phyloP scores from a whole-genome alignment of 2,888 invertebrate species.

The Trichopoda pennipes region DNA sequence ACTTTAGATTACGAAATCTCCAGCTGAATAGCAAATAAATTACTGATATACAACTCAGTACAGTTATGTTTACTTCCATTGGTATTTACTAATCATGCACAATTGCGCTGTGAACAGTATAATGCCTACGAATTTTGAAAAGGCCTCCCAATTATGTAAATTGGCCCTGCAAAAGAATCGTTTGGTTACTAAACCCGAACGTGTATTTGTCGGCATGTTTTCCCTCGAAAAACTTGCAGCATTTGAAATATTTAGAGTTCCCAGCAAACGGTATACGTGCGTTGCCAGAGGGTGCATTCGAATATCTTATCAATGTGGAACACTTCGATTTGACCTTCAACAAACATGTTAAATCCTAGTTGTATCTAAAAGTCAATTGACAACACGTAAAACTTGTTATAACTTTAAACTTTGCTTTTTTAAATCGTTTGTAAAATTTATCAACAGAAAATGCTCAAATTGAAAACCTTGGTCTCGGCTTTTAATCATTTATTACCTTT shows the following conservation, averaged over 20 bases:
- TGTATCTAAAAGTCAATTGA: conserved; percentile 75
- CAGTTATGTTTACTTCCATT: conserved; percentile 71
- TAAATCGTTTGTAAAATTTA: conserved; percentile 72
- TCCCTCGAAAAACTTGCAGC: conserved; percentile 72
- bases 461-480: conserved; percentile 75
- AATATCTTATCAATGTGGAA: conserved; percentile 71
- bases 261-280: conserved; percentile 73
- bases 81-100: conserved; percentile 73
- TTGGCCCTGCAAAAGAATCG: conserved; percentile 74
- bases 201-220: conserved; percentile 70
- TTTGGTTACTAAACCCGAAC: conserved; percentile 71
- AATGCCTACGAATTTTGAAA: conserved; percentile 70
- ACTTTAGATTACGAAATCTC: conserved; percentile 62
- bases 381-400: conserved; percentile 69
- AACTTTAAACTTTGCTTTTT: conserved; percentile 75
- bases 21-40: conserved; percentile 64
- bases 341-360: conserved; percentile 77
- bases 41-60: conserved; percentile 72
- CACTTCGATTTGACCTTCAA: conserved; percentile 77
- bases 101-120: conserved; percentile 73
- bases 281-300: conserved; percentile 69
- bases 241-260: conserved; percentile 74
- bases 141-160: conserved; percentile 68
- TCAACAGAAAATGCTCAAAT: conserved; percentile 71
- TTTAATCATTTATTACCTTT: conserved; percentile 73